phyloP scores from a whole-genome alignment of 2,888 invertebrate species.

The Pseudococcus jackbeardsleyi region DNA sequence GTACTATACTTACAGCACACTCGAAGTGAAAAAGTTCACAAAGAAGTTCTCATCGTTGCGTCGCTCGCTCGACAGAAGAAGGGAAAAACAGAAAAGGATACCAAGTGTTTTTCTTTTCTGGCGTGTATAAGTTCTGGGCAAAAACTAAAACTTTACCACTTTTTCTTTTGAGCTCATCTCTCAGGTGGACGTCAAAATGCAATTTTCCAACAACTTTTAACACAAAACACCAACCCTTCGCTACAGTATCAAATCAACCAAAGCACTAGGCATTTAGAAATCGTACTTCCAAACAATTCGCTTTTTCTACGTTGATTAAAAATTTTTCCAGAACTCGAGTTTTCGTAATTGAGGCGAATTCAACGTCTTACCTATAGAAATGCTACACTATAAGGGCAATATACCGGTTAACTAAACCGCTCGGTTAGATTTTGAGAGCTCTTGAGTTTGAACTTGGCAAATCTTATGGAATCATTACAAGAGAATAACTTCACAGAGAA shows the following conservation, averaged over 20 bases:
- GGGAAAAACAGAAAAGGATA: not conserved
- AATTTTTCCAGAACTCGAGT: not conserved
- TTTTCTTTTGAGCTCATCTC: slow-evolving; percentile 42
- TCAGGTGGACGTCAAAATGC: slow-evolving; percentile 44
- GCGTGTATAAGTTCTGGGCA: slow-evolving; percentile 10
- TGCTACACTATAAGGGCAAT: not conserved
- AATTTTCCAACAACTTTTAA: slow-evolving; percentile 40
- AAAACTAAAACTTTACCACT: slow-evolving; percentile 28
- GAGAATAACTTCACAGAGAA: too few relatives aligned
- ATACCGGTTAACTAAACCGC: not conserved
- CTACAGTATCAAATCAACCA: slow-evolving; percentile 42
- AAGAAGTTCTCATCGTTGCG: not conserved
- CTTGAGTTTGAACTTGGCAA: not conserved
- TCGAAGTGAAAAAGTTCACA: slow-evolving; percentile 5
- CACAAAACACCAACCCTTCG: slow-evolving; percentile 12
- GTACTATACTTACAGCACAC: not conserved
- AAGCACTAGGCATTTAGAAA: slow-evolving; percentile 42
- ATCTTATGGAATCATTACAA: too few relatives aligned
- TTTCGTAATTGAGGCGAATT: slow-evolving; percentile 19
- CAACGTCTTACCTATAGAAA: not conserved
- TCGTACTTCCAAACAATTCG: slow-evolving; percentile 30
- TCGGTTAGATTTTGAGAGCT: not conserved
- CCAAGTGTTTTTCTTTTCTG: slow-evolving; percentile 18
- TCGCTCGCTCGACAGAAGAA: too few relatives aligned
- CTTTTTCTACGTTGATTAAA: slow-evolving; percentile 22